phyloP scores from a whole-genome alignment of 2,797 vertebrate species.

The Ctenochaetus hawaiiensis region DNA sequence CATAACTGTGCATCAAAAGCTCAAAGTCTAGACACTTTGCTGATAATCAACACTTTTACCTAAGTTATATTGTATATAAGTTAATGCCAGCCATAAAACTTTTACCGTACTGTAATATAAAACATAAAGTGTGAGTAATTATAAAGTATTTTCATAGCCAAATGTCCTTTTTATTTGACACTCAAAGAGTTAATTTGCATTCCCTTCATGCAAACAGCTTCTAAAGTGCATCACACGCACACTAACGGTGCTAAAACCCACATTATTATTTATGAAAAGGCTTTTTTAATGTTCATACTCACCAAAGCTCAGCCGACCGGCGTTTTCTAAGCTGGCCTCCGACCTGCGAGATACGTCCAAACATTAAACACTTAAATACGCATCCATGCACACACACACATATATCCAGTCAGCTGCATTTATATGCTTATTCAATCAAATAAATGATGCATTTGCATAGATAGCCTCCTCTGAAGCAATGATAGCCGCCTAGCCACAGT shows the following conservation, averaged over 20 bases:
- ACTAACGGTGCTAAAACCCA: neutral
- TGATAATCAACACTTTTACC: neutral
- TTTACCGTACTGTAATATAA: too few species aligned
- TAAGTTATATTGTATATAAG: too few species aligned
- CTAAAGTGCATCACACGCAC: neutral
- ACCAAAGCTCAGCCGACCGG: slow-evolving; percentile 74
- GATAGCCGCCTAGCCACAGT: slow-evolving; percentile 3
- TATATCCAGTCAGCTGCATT: slow-evolving; percentile 21
- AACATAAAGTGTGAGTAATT: too few species aligned
- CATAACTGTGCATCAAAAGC: too few species aligned
- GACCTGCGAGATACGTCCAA: slow-evolving; percentile 66
- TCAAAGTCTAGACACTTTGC: too few species aligned
- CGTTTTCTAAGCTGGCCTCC: slow-evolving; percentile 58
- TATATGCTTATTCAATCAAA: slow-evolving; percentile 20
- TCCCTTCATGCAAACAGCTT: neutral
- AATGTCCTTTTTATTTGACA: neutral
- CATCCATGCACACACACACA: slow-evolving; percentile 8
- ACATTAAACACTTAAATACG: slow-evolving; percentile 20
- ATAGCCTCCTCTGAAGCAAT: slow-evolving; percentile 5
- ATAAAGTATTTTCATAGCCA: too few species aligned
- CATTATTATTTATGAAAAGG: neutral
- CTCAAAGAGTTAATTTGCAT: slow-evolving; percentile 12
- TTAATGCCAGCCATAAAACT: too few species aligned
- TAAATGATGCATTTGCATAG: slow-evolving; percentile 43
- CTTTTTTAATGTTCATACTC: slow-evolving; percentile 53